phyloP scores from a whole-genome alignment of 1,140 invertebrate genomes.

The Zaprionus lachaisei region DNA sequence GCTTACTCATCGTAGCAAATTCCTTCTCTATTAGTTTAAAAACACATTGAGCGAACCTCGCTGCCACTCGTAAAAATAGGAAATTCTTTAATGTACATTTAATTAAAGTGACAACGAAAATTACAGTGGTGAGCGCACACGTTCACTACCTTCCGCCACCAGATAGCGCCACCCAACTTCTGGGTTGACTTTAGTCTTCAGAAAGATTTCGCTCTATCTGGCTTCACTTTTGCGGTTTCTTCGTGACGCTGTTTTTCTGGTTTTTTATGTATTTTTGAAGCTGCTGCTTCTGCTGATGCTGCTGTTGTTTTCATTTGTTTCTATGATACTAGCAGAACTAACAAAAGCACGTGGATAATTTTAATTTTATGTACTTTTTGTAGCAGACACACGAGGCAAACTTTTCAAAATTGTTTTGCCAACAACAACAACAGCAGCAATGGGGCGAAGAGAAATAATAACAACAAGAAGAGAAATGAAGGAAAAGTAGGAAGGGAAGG shows the following conservation, averaged over 20 bases:
- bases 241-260: neutral
- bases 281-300: neutral
- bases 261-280: neutral
- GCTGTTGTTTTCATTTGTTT: slow-evolving; percentile 23
- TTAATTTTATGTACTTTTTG: slow-evolving; percentile 74
- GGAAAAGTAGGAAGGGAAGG: neutral
- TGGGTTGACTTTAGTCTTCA: slow-evolving; percentile 15
- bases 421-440: slow-evolving; percentile 52
- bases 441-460: slow-evolving; percentile 24
- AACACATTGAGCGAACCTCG: neutral
- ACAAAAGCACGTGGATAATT: slow-evolving; percentile 72
- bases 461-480: slow-evolving; percentile 28
- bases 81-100: slow-evolving; percentile 57
- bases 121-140: neutral
- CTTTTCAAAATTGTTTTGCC: slow-evolving; percentile 76
- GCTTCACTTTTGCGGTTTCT: slow-evolving; percentile 5
- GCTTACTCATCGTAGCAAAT: neutral
- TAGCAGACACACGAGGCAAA: slow-evolving; percentile 63
- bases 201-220: slow-evolving; percentile 29
- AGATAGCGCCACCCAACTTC: slow-evolving; percentile 22
- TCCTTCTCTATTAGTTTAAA: neutral
- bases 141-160: neutral
- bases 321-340: slow-evolving; percentile 46
- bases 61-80: neutral
- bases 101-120: slow-evolving; percentile 60